These are phyloP conservation scores for Copidosoma aretas DNA, from an alignment of 2,888 invertebrate genomes.

Conservation along the genomic window DNA sequence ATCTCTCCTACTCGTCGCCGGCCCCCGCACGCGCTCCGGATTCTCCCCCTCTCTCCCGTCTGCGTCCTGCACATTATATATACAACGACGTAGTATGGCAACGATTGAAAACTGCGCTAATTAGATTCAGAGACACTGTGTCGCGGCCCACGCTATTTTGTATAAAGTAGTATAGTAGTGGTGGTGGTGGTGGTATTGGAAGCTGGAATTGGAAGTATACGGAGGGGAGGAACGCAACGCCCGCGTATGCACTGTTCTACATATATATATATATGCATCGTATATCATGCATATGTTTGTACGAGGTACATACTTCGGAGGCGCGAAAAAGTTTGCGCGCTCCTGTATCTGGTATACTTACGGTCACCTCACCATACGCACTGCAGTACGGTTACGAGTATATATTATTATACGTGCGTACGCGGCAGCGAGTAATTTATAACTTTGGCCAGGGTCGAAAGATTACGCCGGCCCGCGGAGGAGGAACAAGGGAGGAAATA, in stretches of 20 bases:
- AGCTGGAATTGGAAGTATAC: neutral
- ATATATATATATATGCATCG: neutral
- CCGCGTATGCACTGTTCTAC: no score
- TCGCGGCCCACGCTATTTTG: neutral
- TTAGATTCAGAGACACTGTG: constrained; percentile 20
- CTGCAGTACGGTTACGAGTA: no score
- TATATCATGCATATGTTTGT: neutral
- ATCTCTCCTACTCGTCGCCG: no score
- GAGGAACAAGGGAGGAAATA: no score
- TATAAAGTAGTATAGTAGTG: no score
- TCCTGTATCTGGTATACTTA: no score
- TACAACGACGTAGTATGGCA: no score
- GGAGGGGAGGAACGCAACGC: neutral
- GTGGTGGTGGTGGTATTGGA: no score
- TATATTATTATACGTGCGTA: no score
- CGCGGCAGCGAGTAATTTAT: constrained; percentile 5
- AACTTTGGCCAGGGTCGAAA: constrained; percentile 11
- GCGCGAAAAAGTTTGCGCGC: neutral
- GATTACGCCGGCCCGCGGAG: neutral
- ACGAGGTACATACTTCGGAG: neutral
- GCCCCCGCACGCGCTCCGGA: neutral
- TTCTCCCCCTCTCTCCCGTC: neutral
- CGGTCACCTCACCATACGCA: no score
- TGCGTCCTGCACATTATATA: no score
- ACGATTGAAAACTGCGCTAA: constrained; percentile 6